These are phyloP conservation scores for Ramphastos sulfuratus DNA, from an alignment of 2,113 vertebrate genomes.

Conservation along the genomic window DNA sequence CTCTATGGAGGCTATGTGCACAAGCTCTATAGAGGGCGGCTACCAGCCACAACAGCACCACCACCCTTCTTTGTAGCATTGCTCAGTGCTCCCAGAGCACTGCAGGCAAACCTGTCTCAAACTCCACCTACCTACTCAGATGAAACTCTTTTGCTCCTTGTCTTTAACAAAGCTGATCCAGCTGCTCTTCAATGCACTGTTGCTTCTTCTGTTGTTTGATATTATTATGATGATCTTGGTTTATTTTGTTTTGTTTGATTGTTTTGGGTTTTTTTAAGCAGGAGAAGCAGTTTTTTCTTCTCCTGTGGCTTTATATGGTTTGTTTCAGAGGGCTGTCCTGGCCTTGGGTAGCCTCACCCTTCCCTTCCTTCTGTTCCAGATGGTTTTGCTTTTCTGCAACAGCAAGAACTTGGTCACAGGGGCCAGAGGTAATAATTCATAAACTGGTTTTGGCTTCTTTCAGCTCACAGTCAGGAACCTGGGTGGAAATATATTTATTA, in stretches of 20 bases:
- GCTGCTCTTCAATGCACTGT: not conserved
- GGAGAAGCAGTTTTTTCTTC: not conserved
- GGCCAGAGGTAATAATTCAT: slow-evolving; percentile 29
- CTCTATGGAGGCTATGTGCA: too few species aligned
- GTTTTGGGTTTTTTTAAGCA: not conserved
- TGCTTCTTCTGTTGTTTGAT: not conserved
- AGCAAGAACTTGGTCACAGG: not conserved
- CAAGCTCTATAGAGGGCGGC: not conserved
- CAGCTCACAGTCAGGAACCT: not conserved
- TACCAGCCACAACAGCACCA: not conserved
- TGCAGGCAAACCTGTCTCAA: not conserved
- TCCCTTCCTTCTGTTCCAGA: slow-evolving; percentile 14
- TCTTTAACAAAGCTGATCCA: not conserved
- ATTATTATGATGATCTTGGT: too few species aligned
- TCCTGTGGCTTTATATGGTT: not conserved
- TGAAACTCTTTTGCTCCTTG: not conserved
- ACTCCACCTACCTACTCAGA: not conserved
- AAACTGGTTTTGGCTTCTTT: not conserved
- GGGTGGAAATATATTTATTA: not conserved
- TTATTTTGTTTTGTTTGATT: not conserved
- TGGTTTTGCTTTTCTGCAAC: slow-evolving; percentile 39
- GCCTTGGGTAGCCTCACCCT: not conserved
- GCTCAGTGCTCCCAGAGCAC: not conserved
- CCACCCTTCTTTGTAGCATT: not conserved
- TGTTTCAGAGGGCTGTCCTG: slow-evolving; percentile 6